Evolutionary conservation across 2,797 vertebrate species (phyloP).

Genomic region (Schizothorax lantsangensis): DNA sequence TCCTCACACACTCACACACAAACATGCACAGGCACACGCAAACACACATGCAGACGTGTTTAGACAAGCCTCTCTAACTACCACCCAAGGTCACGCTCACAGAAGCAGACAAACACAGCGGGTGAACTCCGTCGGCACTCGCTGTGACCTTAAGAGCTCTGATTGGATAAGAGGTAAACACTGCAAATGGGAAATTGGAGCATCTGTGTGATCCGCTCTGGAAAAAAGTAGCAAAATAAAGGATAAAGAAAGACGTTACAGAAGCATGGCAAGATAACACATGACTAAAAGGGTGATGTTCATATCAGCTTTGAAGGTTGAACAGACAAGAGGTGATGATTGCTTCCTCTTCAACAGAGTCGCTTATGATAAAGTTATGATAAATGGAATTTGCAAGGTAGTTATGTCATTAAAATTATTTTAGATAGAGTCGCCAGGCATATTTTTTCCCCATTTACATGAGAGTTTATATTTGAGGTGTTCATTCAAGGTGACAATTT

Average conservation of each 20-base stretch:
- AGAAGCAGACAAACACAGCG: conserved; percentile 33
- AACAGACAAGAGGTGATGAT: not conserved
- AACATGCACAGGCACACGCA: conserved; percentile 47
- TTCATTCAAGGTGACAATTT: conserved; percentile 53
- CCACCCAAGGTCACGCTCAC: conserved; percentile 34
- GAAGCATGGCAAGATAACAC: not conserved
- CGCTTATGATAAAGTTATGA: conserved; percentile 10
- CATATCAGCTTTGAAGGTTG: conserved; percentile 11
- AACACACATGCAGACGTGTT: conserved; percentile 9
- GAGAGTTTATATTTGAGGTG: conserved; percentile 9
- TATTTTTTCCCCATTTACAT: not conserved
- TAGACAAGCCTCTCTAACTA: conserved; percentile 38
- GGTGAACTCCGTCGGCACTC: conserved; percentile 9
- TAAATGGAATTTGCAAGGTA: conserved; percentile 4
- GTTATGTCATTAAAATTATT: conserved; percentile 14
- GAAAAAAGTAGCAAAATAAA: not conserved
- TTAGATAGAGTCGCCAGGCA: not conserved
- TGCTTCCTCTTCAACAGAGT: conserved; percentile 19
- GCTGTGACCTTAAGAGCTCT: conserved; percentile 19
- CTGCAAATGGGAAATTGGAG: conserved; percentile 12
- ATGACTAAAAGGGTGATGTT: conserved; percentile 11
- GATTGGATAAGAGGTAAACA: conserved; percentile 45
- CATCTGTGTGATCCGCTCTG: not conserved
- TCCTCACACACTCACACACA: conserved; percentile 15
- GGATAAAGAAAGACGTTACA: conserved; percentile 6